These are phyloP conservation scores for Acholoe squamosa DNA, from an alignment of 2,888 invertebrate genomes.

Conservation along the genomic window DNA sequence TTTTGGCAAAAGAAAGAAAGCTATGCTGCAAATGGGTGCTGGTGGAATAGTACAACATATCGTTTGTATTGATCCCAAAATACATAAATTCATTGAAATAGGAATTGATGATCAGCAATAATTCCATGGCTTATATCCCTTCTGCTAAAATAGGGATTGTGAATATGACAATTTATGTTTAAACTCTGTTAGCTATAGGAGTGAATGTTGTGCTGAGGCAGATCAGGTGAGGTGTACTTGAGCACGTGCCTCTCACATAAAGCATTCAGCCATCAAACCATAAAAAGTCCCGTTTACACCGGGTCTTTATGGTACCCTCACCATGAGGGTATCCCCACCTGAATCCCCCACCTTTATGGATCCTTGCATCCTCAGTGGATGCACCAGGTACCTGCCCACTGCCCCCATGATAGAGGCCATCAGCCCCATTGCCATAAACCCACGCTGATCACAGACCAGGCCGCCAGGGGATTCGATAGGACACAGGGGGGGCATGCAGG, in stretches of 20 bases:
- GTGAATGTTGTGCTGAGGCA: background rate
- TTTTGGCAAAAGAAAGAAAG: too few relatives aligned
- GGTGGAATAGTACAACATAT: too few relatives aligned
- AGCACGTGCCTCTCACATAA: conserved; percentile 33
- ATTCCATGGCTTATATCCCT: too few relatives aligned
- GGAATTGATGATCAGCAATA: too few relatives aligned
- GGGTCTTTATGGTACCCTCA: background rate
- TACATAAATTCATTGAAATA: too few relatives aligned
- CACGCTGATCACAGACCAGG: background rate
- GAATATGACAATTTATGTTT: background rate
- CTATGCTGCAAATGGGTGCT: too few relatives aligned
- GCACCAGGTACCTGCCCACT: background rate
- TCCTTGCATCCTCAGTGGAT: background rate
- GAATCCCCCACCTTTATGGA: background rate
- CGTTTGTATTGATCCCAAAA: too few relatives aligned
- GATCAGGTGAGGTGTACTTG: background rate
- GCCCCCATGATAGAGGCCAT: conserved; percentile 11
- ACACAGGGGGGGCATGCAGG: background rate
- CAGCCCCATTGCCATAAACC: background rate
- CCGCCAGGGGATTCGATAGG: background rate
- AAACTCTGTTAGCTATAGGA: too few relatives aligned
- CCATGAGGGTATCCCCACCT: background rate
- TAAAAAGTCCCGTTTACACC: conserved; percentile 12
- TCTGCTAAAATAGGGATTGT: background rate
- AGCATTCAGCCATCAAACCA: background rate